Evolutionary conservation across 1,140 invertebrate genomes (phyloP), one percentile per base, ranked within the genome.

Genomic region (Luehdorfia chinensis): DNA sequence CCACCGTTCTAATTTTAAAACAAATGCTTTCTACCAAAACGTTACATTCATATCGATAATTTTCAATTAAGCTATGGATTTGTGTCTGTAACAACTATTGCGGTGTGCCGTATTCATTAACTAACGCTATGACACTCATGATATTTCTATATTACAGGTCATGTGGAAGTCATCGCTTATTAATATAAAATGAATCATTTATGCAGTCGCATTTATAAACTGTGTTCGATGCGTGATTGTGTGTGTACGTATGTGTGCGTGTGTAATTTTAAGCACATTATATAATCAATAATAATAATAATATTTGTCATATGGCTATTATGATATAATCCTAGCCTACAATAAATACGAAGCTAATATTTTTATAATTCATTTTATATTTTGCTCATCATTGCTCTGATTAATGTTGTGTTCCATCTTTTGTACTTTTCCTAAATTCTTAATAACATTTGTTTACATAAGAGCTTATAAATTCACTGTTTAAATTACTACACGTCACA

Each of bases 61-160:
- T n/a, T n/a, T n/a, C n/a, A n/a, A n/a, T n/a, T n/a, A n/a, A n/a
- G n/a, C n/a, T n/a, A 41, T 41, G 23, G 23, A 41, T 14, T 8
- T 27, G 27, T 41, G 13, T 41, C 13, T 27, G 13, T 13, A 14
- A n/a, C n/a, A n/a, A n/a, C 8, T 5, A 25, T 7, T 12, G 12
- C 6, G 9, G 9, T 23, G 9, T 41, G 34, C 21, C 11, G 12
- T 2, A 8, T 34, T 34, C 4, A 41, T 41, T 41, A 41, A 41
- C 36, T 5, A 27, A 25, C 27, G 21, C 13, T 41, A 14, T 9
- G 4, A 11, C 8, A 27, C 23, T 41, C 36, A 41, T 41, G 36
- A 25, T 15, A 15, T 41, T 37, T 41, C 36, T 41, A 15, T 41
- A 41, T 41, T 41, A 21, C 36, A 41, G 36, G 36, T 41, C 6